phyloP scores from a whole-genome alignment of 2,888 invertebrate genomes.

The Sinodicranocentrus sp. region DNA sequence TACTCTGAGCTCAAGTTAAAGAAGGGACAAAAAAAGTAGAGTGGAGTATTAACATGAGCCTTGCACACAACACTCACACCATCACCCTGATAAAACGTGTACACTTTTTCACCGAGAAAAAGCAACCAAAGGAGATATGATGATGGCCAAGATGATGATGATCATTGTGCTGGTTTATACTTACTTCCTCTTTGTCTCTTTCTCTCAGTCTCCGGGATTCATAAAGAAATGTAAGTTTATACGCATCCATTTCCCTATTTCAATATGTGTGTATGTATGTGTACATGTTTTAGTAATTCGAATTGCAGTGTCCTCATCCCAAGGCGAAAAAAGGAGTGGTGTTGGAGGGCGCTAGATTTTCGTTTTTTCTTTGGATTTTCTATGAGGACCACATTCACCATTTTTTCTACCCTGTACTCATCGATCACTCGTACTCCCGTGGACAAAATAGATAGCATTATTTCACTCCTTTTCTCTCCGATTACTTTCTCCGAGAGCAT shows the following conservation, averaged over 20 bases:
- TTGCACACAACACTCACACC: background rate
- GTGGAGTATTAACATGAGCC: too few species aligned
- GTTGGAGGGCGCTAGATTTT: too few species aligned
- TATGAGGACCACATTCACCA: background rate
- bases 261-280: too few species aligned
- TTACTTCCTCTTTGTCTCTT: too few species aligned
- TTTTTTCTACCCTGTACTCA: slow-evolving; percentile 3
- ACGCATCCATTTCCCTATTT: too few species aligned
- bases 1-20: background rate
- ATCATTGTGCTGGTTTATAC: slow-evolving; percentile 9
- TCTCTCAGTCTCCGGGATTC: too few species aligned
- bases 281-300: too few species aligned
- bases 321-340: too few species aligned
- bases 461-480: slow-evolving; percentile 13
- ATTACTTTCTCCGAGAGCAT: slow-evolving; percentile 11
- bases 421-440: slow-evolving; percentile 10
- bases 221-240: too few species aligned
- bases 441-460: slow-evolving; percentile 26
- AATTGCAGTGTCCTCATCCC: too few species aligned
- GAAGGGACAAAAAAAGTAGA: background rate
- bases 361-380: too few species aligned
- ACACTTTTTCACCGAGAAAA: background rate
- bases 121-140: background rate
- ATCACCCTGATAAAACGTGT: background rate
- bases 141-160: slow-evolving; percentile 11